These are phyloP conservation scores for Neopipo cinnamomea DNA, from an alignment of 2,113 vertebrate species.

Conservation along the genomic window DNA sequence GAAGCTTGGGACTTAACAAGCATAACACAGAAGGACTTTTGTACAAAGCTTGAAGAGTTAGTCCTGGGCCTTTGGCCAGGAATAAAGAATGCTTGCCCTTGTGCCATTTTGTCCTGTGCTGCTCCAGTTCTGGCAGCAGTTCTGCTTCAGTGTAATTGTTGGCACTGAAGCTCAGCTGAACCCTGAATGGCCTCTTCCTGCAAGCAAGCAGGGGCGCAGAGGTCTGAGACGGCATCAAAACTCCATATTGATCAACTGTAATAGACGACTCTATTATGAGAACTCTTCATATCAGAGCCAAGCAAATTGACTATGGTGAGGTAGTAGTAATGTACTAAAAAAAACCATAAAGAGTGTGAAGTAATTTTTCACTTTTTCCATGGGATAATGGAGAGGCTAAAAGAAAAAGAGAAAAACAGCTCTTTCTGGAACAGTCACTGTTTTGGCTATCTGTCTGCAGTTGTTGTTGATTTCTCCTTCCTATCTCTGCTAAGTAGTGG, in stretches of 20 bases:
- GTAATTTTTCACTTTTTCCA: slow-evolving; percentile 61
- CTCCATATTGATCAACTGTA: slow-evolving; percentile 52
- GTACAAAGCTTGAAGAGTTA: slow-evolving; percentile 49
- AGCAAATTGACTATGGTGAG: slow-evolving; percentile 19
- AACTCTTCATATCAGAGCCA: slow-evolving; percentile 29
- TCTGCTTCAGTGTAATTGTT: slow-evolving; percentile 60
- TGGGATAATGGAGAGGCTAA: slow-evolving; percentile 41
- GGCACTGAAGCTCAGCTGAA: slow-evolving; percentile 34
- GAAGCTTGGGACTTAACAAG: slow-evolving; percentile 28
- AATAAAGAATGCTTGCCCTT: slow-evolving; percentile 68
- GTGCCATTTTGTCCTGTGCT: slow-evolving; percentile 55
- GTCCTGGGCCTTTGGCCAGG: slow-evolving; percentile 58
- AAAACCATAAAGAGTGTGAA: slow-evolving; percentile 21
- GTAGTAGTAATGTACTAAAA: slow-evolving; percentile 41
- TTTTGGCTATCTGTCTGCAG: slow-evolving; percentile 47
- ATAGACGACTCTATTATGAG: slow-evolving; percentile 60
- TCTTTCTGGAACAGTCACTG: slow-evolving; percentile 48
- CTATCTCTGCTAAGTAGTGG: slow-evolving; percentile 38
- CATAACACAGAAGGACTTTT: slow-evolving; percentile 56
- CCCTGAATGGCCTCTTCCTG: slow-evolving; percentile 53
- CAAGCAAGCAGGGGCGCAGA: slow-evolving; percentile 38
- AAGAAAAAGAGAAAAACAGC: slow-evolving; percentile 55
- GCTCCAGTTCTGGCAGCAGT: slow-evolving; percentile 51
- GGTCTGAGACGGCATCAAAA: slow-evolving; percentile 3
- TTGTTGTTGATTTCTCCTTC: slow-evolving; percentile 44